These are phyloP conservation scores for Chaunax sp. DNA, from an alignment of 2,797 vertebrate genomes.

Conservation along the genomic window DNA sequence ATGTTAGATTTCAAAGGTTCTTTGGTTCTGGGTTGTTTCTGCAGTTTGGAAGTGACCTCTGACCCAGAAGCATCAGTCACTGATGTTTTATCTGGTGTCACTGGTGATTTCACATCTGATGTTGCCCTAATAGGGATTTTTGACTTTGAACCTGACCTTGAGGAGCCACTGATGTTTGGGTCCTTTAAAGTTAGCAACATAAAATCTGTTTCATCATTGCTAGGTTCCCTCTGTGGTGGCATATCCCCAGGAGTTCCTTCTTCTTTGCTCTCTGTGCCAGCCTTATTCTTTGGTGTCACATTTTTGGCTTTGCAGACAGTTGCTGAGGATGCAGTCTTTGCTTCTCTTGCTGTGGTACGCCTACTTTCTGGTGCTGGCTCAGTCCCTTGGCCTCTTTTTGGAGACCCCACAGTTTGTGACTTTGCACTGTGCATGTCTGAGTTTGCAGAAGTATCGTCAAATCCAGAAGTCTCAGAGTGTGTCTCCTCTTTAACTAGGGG, in stretches of 20 bases:
- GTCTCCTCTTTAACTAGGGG: constrained; percentile 64
- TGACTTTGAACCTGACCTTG: constrained; percentile 60
- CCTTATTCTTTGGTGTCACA: constrained; percentile 61
- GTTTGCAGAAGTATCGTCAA: constrained; percentile 74
- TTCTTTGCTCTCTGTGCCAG: constrained; percentile 48
- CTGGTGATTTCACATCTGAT: constrained; percentile 69
- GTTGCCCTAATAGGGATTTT: constrained; percentile 80
- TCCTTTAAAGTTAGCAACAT: constrained; percentile 66
- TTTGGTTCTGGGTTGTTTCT: constrained; percentile 59
- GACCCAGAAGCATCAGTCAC: constrained; percentile 16
- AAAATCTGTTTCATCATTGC: constrained; percentile 56
- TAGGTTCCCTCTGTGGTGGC: constrained; percentile 44
- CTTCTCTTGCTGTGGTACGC: constrained; percentile 43
- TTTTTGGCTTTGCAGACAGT: constrained; percentile 66
- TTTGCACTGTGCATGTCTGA: constrained; percentile 72
- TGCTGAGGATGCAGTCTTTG: constrained; percentile 62
- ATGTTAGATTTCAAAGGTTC: constrained; percentile 54
- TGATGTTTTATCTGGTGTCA: constrained; percentile 59
- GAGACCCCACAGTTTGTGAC: constrained; percentile 30
- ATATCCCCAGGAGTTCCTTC: constrained; percentile 34
- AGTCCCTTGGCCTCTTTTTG: constrained; percentile 54
- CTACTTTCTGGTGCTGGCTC: constrained; percentile 52
- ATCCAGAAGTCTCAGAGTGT: constrained; percentile 78
- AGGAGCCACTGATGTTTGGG: constrained; percentile 44
- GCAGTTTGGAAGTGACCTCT: constrained; percentile 45